Evolutionary conservation across 2,113 vertebrate genomes (phyloP).

Genomic region (Erpornis zantholeuca): DNA sequence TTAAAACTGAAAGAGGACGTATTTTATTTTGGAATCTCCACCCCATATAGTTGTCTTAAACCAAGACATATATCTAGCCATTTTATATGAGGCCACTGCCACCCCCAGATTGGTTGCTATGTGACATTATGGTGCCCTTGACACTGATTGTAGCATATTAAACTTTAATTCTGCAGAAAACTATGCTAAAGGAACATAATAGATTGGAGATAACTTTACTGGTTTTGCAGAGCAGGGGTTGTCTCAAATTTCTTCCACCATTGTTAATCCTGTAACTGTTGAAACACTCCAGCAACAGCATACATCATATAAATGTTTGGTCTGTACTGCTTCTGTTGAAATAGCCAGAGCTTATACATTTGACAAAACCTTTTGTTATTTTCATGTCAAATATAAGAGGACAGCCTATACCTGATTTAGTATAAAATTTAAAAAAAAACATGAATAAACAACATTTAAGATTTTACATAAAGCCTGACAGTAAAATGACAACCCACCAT

Average conservation of each 20-base stretch:
- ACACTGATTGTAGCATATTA: not conserved
- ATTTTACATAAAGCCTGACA: not conserved
- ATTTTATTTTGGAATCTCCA: not conserved
- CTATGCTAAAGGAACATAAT: not conserved
- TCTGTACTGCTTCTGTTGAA: not conserved
- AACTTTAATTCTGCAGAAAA: not conserved
- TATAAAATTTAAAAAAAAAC: not conserved
- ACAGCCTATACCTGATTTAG: not conserved
- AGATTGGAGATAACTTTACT: not conserved
- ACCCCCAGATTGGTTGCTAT: not conserved
- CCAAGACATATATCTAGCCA: not conserved
- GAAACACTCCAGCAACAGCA: not conserved
- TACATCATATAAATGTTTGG: not conserved
- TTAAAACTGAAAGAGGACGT: not conserved
- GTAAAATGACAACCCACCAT: not conserved
- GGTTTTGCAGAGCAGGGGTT: not conserved
- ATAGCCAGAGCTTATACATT: not conserved
- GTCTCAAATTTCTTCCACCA: not conserved
- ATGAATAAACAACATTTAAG: not conserved
- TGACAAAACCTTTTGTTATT: not conserved
- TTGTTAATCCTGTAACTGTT: not conserved
- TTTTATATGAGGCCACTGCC: not conserved
- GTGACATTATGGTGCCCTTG: not conserved
- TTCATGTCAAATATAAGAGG: not conserved
- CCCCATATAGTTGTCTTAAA: accelerated